Evolutionary conservation across 1,140 invertebrate genomes (phyloP), one percentile per base, ranked within the genome.

Genomic region (Charaxes varanes): DNA sequence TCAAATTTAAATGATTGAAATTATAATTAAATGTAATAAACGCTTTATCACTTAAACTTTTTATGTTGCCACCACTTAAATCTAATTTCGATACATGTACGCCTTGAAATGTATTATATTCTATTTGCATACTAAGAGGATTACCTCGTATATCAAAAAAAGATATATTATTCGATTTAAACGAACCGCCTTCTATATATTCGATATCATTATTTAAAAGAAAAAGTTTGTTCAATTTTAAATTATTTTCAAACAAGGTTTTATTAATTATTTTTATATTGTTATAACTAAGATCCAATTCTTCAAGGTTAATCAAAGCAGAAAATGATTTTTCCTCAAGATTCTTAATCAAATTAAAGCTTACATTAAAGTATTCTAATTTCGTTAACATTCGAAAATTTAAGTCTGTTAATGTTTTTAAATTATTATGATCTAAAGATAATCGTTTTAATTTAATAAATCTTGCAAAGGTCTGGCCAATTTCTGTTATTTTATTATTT

Each of bases 381-480:
- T 14, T 41, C 6, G 23, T 5, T 5, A 41, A 14, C 2, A 18
- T 32, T 16, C 12, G 14, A 7, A 41, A 32, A 13, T 23, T 31
- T 16, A n/a, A 15, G 6, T 31, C 28, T 6, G 27, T 31, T 6
- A 41, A 12, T n/a, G 27, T 22, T 32, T 27, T 32, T 11, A 41
- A 11, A 8, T 17, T 14, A 23, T 41, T 41, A n/a, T 41, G 11
- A 41, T 41, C 38, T 24, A 41, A 7, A 17, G 13, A 6, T n/a
- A 41, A 23, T 3, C 7, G 6, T 41, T 41, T 41, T 32, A 41
- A 41, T 8, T 41, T 31, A 4, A 18, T 22, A 16, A 41, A 41
- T 32, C 38, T 41, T 16, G 28, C 38, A 16, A 41, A 41, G 8
- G n/a, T 32, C 32, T 31, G 28, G 6, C 28, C 28, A 10, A 41